These are phyloP conservation scores for Cryptoprocta ferox DNA, from an alignment of 2,797 vertebrate species.

Conservation along the genomic window DNA sequence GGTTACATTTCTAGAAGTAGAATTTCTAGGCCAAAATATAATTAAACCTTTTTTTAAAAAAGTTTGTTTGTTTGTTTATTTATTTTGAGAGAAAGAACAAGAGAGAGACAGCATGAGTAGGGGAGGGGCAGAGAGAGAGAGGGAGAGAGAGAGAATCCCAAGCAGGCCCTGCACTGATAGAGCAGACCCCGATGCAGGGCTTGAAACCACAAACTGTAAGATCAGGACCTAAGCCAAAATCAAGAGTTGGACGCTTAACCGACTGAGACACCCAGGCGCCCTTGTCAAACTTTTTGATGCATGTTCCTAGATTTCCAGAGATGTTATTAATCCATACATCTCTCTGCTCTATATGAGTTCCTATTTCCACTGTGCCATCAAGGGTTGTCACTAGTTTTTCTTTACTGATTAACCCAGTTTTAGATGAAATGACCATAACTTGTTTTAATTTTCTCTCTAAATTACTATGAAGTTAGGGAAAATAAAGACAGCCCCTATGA, in stretches of 20 bases:
- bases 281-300: not conserved
- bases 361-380: not conserved
- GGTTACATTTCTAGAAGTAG: not conserved
- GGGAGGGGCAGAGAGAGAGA: too few species aligned
- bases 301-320: not conserved
- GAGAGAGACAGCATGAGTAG: too few species aligned
- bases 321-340: not conserved
- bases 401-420: not conserved
- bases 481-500: not conserved
- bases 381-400: not conserved
- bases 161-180: too few species aligned
- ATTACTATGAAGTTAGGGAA: not conserved
- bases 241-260: too few species aligned
- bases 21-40: not conserved
- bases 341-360: not conserved
- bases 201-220: too few species aligned
- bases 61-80: too few species aligned
- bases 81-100: too few species aligned
- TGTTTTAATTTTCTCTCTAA: constrained; percentile 19
- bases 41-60: not conserved
- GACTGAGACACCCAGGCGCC: too few species aligned
- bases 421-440: not conserved
- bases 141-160: too few species aligned
- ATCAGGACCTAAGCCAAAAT: too few species aligned
- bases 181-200: too few species aligned